Percentiles rank a stretch among this genome's conserved stretches.
These are phyloP conservation scores for Pocillopora verrucosa DNA, from an alignment of 64 coral and sea anemone species.

Conservation along the genomic window DNA sequence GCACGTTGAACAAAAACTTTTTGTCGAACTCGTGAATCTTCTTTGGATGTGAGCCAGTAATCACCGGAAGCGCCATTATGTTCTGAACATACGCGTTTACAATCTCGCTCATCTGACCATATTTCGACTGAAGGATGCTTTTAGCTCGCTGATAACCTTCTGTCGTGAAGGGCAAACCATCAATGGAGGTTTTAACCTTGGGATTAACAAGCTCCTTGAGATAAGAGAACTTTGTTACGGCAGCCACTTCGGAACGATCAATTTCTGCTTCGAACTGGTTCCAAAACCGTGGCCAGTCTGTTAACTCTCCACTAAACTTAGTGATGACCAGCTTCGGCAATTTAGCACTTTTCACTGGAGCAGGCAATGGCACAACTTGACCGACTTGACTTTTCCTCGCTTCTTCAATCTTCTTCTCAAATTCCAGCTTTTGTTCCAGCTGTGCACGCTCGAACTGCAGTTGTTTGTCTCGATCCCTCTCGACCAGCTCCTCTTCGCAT, in stretches of 20 bases:
- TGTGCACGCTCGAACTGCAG: conserved; percentile 38
- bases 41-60: neutral
- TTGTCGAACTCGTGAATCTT: neutral
- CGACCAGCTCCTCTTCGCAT: conserved; percentile 35
- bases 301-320: conserved; percentile 13
- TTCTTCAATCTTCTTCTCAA: conserved; percentile 27
- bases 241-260: neutral
- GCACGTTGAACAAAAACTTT: conserved; percentile 15
- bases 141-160: neutral
- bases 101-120: neutral
- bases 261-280: conserved; percentile 22
- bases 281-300: conserved; percentile 3
- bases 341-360: conserved; percentile 23
- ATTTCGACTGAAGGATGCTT: neutral
- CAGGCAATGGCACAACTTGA: neutral
- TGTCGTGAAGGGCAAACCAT: conserved; percentile 3
- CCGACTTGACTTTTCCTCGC: neutral
- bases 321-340: conserved; percentile 8
- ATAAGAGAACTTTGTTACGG: conserved; percentile 24
- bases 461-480: conserved; percentile 31
- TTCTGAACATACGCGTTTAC: conserved; percentile 1
- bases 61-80: neutral
- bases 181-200: conserved; percentile 15
- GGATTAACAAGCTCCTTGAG: conserved; percentile 10
- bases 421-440: conserved; percentile 30